phyloP scores from a whole-genome alignment of 2,113 vertebrate species.

The Salvator merianae region DNA sequence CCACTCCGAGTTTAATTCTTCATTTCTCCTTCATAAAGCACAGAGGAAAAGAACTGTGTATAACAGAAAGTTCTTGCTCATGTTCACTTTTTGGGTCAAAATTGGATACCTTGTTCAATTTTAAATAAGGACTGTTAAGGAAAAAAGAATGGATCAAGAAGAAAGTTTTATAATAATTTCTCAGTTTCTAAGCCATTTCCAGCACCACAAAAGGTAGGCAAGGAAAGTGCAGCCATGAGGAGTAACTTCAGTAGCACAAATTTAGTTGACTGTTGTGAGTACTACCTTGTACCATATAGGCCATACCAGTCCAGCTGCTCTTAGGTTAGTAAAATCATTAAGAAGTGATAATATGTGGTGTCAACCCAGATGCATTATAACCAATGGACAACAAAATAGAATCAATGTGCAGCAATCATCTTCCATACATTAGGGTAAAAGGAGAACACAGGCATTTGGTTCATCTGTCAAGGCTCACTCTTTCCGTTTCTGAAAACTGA shows the following conservation, averaged over 20 bases:
- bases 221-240: not conserved
- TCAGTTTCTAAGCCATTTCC: not conserved
- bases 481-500: not conserved
- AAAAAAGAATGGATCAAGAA: not conserved
- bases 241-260: not conserved
- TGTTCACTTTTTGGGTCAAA: not conserved
- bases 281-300: not conserved
- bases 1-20: not conserved
- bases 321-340: not conserved
- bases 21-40: not conserved
- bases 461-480: not conserved
- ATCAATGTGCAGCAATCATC: not conserved
- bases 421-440: not conserved
- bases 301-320: not conserved
- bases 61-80: not conserved
- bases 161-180: not conserved
- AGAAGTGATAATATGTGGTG: not conserved
- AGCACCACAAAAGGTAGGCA: not conserved
- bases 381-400: not conserved
- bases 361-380: not conserved
- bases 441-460: not conserved
- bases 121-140: not conserved
- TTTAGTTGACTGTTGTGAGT: not conserved
- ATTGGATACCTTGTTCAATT: not conserved
- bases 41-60: not conserved